phyloP scores from a whole-genome alignment of 1,140 invertebrate genomes.

The Carcinoscorpius rotundicauda region DNA sequence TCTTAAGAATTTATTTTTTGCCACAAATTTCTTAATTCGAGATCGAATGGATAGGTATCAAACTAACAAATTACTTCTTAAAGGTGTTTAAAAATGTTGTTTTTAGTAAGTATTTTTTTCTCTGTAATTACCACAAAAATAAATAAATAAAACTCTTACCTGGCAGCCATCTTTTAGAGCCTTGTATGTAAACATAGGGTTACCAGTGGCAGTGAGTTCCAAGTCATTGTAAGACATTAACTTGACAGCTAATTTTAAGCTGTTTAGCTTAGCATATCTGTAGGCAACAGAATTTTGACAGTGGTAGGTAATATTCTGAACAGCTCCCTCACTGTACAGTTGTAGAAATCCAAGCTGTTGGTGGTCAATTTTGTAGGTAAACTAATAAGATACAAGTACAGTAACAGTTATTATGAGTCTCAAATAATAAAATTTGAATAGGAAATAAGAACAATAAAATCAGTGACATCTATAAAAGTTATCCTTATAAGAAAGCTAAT shows the following conservation, averaged over 20 bases:
- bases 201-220: conserved; percentile 57
- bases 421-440: too few species aligned
- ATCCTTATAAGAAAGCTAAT: too few species aligned
- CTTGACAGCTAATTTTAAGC: conserved; percentile 57
- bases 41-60: background rate
- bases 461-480: too few species aligned
- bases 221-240: conserved; percentile 67
- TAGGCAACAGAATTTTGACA: conserved; percentile 68
- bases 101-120: too few species aligned
- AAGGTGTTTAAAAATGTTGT: background rate
- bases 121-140: too few species aligned
- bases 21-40: conserved; percentile 1
- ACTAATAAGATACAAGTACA: conserved; percentile 36
- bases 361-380: conserved; percentile 70
- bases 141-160: conserved; percentile 37
- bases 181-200: conserved; percentile 50
- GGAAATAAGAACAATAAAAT: too few species aligned
- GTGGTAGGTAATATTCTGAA: conserved; percentile 75
- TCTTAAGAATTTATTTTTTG: conserved; percentile 20
- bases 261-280: conserved; percentile 49
- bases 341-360: conserved; percentile 73
- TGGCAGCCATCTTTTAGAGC: conserved; percentile 66
- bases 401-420: too few species aligned
- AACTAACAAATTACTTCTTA: background rate
- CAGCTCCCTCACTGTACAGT: conserved; percentile 53